phyloP scores from a whole-genome alignment of 1,140 invertebrate genomes.

The Drosophila santomea region DNA sequence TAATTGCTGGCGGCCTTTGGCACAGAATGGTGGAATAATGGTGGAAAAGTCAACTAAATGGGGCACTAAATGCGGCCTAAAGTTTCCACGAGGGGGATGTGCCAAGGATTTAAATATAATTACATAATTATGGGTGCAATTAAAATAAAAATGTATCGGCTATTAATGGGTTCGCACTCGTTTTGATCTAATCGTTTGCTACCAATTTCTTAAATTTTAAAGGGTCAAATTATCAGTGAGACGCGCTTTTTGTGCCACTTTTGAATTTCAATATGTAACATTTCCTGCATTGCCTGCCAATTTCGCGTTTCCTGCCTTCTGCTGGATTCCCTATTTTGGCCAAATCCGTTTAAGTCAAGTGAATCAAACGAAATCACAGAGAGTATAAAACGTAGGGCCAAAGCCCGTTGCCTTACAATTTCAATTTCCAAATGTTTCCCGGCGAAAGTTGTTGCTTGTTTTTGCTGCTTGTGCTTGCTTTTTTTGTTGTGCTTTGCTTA shows the following conservation, averaged over 20 bases:
- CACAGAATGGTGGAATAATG: conserved; percentile 24
- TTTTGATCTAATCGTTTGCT: too few relatives aligned
- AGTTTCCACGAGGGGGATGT: background rate
- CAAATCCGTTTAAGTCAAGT: conserved; percentile 62
- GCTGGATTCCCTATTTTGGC: conserved; percentile 19
- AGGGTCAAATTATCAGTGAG: too few relatives aligned
- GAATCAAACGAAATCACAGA: conserved; percentile 45
- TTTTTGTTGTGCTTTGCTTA: conserved; percentile 46
- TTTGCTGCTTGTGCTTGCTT: conserved; percentile 22
- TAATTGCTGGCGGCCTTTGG: conserved; percentile 51
- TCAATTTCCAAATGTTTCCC: conserved; percentile 67
- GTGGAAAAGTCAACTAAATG: conserved; percentile 42
- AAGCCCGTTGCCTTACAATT: conserved; percentile 54
- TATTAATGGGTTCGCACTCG: background rate
- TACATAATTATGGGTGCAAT: conserved; percentile 2
- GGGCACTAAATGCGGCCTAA: conserved; percentile 25
- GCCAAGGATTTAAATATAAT: background rate
- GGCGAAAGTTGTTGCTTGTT: conserved; percentile 43
- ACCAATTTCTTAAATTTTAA: background rate
- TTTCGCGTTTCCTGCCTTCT: conserved; percentile 32
- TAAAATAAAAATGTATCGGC: background rate
- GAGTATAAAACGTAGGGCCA: conserved; percentile 31
- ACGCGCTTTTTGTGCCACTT: background rate
- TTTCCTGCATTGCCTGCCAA: conserved; percentile 41
- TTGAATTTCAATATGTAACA: conserved; percentile 27